A percentile compares a stretch with the other conserved stretches of the same genome.
phyloP scores from a whole-genome alignment of 2,888 invertebrate genomes.

The Metallyticus violacea region DNA sequence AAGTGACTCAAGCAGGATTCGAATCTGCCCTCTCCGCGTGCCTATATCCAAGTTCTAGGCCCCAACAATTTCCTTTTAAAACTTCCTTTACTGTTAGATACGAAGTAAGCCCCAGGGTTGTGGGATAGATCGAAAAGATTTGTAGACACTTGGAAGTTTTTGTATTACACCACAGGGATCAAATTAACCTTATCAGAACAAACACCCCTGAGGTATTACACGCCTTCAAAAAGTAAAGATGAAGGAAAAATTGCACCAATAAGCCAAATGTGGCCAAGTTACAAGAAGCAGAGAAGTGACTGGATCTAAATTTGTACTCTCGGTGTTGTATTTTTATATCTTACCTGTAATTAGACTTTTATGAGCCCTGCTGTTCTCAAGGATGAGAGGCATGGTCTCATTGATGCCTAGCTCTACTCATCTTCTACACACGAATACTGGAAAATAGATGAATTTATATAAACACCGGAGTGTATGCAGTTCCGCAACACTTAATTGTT shows the following conservation, averaged over 20 bases:
- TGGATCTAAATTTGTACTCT: neutral
- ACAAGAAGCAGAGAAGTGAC: neutral
- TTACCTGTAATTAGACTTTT: neutral
- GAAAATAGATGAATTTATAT: neutral
- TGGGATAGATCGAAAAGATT: neutral
- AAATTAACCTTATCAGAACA: neutral
- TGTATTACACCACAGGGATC: neutral
- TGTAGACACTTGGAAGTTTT: neutral
- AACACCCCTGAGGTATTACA: neutral
- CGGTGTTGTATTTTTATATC: neutral
- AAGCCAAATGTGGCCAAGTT: neutral
- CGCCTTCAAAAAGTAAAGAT: neutral
- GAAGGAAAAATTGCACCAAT: neutral
- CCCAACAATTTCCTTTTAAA: neutral
- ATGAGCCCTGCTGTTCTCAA: neutral
- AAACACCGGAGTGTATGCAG: neutral
- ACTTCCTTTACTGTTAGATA: neutral
- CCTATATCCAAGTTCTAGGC: neutral
- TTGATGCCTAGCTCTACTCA: neutral
- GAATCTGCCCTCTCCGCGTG: neutral
- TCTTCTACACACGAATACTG: neutral
- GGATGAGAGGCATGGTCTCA: neutral
- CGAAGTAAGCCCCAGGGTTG: neutral
- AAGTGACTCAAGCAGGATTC: no score
- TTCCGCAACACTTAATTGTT: neutral